Conservation (phyloP, 2,797 vertebrate genomes). For the Alectoris magna region DNA sequence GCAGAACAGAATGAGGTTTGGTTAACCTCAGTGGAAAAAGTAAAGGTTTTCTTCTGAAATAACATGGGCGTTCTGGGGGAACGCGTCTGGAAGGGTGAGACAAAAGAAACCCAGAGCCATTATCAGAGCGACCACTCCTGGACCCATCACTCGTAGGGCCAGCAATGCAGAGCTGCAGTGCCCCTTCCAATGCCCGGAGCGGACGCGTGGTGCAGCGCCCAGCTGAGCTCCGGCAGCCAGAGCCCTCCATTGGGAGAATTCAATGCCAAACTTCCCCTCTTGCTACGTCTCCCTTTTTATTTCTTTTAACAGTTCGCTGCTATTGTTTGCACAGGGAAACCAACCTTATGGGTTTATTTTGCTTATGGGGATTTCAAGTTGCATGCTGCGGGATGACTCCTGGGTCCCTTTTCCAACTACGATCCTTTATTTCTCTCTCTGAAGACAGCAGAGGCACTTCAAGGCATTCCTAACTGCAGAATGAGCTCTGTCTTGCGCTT, state of each 20-base stretch:
- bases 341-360: fast-evolving
- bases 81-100: conserved; percentile 5
- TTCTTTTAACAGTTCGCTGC: not conserved
- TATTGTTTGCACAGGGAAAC: not conserved
- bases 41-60: conserved; percentile 10
- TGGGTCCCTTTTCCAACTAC: fast-evolving
- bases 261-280: not conserved
- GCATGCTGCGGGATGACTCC: fast-evolving
- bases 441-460: not conserved
- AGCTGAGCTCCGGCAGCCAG: not conserved
- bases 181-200: not conserved
- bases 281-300: not conserved
- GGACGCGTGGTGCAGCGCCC: not conserved
- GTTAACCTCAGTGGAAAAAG: conserved; percentile 55
- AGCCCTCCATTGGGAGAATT: not conserved
- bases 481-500: not conserved
- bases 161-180: not conserved
- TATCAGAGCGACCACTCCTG: not conserved
- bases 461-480: not conserved
- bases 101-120: not conserved
- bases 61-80: conserved; percentile 2
- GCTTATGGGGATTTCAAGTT: not conserved
- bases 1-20: conserved; percentile 33
- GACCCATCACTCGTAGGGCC: conserved; percentile 3
- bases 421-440: not conserved